These are phyloP conservation scores for Papilio xuthus DNA, from an alignment of 1,140 invertebrate genomes.

Conservation along the genomic window DNA sequence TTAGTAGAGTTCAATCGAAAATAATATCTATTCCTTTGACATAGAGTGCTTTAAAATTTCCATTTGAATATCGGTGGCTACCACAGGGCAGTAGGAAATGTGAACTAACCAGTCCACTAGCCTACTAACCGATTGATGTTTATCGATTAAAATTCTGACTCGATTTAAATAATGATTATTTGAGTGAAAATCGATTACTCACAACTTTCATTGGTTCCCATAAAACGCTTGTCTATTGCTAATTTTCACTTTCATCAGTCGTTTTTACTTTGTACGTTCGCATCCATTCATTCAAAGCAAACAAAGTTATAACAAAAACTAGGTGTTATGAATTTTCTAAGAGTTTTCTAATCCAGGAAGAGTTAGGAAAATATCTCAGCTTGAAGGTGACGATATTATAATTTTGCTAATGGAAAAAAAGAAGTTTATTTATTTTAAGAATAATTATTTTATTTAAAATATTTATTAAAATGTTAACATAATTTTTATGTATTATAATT, in stretches of 20 bases:
- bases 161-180: constrained; percentile 26
- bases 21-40: neutral
- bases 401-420: no score
- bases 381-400: neutral
- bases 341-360: neutral
- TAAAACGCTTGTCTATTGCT: neutral
- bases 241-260: constrained; percentile 8
- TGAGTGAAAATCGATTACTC: constrained; percentile 30
- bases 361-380: neutral
- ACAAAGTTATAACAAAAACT: neutral
- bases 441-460: neutral
- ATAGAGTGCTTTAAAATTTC: constrained; percentile 13
- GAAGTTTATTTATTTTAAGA: neutral
- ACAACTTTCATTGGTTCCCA: constrained; percentile 38
- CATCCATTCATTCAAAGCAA: neutral
- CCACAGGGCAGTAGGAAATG: constrained; percentile 42
- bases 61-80: constrained; percentile 15
- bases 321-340: neutral
- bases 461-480: neutral
- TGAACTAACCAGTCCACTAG: constrained; percentile 51
- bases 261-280: neutral
- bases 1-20: constrained; percentile 30
- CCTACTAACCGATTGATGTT: constrained; percentile 55
- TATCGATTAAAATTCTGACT: constrained; percentile 44
- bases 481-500: neutral